Base-by-base conservation (phyloP, 1,140 invertebrate genomes). In the Nasonia vitripennis region DNA sequence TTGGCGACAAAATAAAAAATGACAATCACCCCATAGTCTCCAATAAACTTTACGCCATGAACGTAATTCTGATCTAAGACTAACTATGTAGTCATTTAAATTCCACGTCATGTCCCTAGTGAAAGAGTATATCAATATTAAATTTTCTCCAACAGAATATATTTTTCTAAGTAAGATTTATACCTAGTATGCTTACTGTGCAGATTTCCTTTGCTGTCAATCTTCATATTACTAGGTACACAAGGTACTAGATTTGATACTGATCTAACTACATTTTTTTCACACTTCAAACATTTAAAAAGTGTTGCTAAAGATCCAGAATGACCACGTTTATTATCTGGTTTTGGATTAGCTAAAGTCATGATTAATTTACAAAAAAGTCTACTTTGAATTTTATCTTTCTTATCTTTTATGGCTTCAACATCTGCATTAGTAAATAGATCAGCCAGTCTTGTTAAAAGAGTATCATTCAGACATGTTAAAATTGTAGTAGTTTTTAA, bases 31-130 rank as follows among this genome's bases (percentile, higher is more conserved):
- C 98, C 98, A 99, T 14, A 99, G 92, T 79, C 96, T 95, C 98
- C 98, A 99, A 92, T 98, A 99, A 1, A 98, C 97, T 90, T 96
- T 96, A 0, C 97, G 93, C 98, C 98, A 99, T 0, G 96, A 96
- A 86, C 96, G 96, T 55, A 98, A 93, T 87, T 97, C 96, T 11
- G 95, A 95, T 89, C 97, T 96, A 27, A 98, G 91, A 86, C 95
- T 94, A 12, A 95, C 90, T 11, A 99, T 95, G 89, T 97, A 97
- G 70, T 97, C 96, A 88, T 96, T 97, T 12, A 98, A 93, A 88
- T 96, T 96, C 97, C 98, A 99, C 1, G 94, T 94, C 14, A 94
- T 88, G 87, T 98, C 97, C 88, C 96, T 96, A 83, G 90, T 27
- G 45, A 71, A 67, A 74, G 81, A 83, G 78, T 37, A 2, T 20